phyloP scores from a whole-genome alignment of 2,113 vertebrate genomes.

The Mormyrus iriodes region DNA sequence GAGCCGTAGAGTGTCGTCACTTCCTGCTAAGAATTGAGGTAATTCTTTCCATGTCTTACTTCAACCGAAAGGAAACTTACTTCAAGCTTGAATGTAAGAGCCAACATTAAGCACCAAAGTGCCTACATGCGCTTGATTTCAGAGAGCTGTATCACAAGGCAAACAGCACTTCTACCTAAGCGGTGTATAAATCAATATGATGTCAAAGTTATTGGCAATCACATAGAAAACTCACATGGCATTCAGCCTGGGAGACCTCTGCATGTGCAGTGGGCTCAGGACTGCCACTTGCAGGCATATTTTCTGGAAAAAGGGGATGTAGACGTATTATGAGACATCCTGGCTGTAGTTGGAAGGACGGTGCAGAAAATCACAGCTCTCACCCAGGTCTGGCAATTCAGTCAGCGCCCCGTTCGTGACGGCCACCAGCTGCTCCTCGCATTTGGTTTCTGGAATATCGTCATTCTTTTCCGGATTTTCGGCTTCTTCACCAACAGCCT shows the following conservation, averaged over 20 bases:
- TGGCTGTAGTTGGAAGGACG: background rate
- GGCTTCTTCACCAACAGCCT: background rate
- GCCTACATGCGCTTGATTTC: background rate
- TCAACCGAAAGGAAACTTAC: background rate
- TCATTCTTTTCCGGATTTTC: slow-evolving; percentile 1
- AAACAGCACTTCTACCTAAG: background rate
- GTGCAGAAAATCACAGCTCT: background rate
- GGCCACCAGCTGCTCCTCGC: background rate
- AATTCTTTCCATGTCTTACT: background rate
- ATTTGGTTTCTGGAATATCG: slow-evolving; percentile 12
- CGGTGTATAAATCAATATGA: background rate
- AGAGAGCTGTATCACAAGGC: background rate
- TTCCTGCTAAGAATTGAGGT: background rate
- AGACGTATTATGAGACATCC: background rate
- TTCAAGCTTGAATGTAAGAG: background rate
- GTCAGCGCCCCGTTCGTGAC: too few relatives aligned
- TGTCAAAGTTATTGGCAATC: background rate
- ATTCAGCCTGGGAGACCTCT: background rate
- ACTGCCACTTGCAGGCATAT: background rate
- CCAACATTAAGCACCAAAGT: background rate
- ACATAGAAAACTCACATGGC: background rate
- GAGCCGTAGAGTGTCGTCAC: background rate
- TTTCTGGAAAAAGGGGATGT: background rate
- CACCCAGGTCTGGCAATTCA: too few relatives aligned
- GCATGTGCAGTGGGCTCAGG: background rate